A percentile compares a stretch with the other conserved stretches of the same genome.
Evolutionary conservation across 2,797 vertebrate genomes (phyloP).

Genomic region (Sparidentex hasta): DNA sequence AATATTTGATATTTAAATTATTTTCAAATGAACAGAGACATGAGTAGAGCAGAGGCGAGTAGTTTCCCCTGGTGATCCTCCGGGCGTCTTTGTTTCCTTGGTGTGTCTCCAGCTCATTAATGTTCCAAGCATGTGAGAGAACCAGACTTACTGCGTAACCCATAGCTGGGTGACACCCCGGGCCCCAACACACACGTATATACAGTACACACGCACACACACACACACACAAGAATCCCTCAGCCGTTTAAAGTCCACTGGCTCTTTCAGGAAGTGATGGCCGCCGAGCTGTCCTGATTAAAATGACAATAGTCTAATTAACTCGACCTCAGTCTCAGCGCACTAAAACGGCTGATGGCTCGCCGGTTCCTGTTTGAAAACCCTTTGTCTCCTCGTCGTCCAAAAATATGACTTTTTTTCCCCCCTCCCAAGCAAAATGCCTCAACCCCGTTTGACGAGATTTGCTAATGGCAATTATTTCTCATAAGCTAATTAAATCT

Average conservation of each 20-base stretch:
- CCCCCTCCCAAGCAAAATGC: slow-evolving; percentile 56
- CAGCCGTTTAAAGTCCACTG: slow-evolving; percentile 75
- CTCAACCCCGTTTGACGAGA: slow-evolving; percentile 80
- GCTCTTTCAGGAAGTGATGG: slow-evolving; percentile 83
- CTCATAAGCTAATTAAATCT: slow-evolving; percentile 88
- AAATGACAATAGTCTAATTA: slow-evolving; percentile 91
- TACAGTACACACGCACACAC: slow-evolving; percentile 31
- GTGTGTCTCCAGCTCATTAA: slow-evolving; percentile 85
- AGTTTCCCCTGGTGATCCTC: slow-evolving; percentile 84
- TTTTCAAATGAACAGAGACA: slow-evolving; percentile 87
- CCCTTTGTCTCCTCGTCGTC: slow-evolving; percentile 82
- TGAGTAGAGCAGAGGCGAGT: slow-evolving; percentile 76
- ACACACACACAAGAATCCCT: slow-evolving; percentile 60
- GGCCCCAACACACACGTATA: slow-evolving; percentile 59
- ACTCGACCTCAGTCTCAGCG: slow-evolving; percentile 86
- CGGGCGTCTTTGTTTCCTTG: slow-evolving; percentile 84
- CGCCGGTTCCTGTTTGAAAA: slow-evolving; percentile 79
- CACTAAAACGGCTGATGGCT: slow-evolving; percentile 79
- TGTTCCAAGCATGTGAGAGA: slow-evolving; percentile 82
- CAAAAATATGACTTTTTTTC: slow-evolving; percentile 74
- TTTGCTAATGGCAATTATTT: slow-evolving; percentile 88
- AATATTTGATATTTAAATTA: slow-evolving; percentile 88
- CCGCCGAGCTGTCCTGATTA: slow-evolving; percentile 86
- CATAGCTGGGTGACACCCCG: slow-evolving; percentile 75
- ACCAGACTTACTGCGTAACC: slow-evolving; percentile 75